Evolutionary conservation across 2,888 invertebrate species (phyloP).

Genomic region (Serrognathus titanus): DNA sequence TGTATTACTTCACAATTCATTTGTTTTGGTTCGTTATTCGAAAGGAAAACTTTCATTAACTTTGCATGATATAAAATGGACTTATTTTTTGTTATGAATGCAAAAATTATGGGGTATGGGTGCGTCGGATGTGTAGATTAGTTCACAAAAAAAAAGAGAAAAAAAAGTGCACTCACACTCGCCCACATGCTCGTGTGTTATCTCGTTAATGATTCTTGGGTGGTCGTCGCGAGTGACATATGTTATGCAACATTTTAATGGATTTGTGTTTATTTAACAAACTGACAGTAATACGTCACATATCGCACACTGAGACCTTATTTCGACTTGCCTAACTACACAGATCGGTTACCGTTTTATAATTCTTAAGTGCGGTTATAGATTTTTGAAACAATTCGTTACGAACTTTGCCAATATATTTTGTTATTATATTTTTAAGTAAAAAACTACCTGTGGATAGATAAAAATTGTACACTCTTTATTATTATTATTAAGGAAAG

Average conservation of each 20-base stretch:
- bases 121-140: too few relatives aligned
- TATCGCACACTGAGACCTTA: slow-evolving; percentile 19
- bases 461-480: too few relatives aligned
- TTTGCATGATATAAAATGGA: too few relatives aligned
- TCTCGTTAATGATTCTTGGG: slow-evolving; percentile 35
- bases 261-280: slow-evolving; percentile 50
- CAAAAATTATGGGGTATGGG: too few relatives aligned
- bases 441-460: too few relatives aligned
- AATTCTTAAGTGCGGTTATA: not conserved
- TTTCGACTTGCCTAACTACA: not conserved
- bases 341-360: slow-evolving; percentile 1
- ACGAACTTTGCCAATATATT: not conserved
- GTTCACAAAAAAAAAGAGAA: too few relatives aligned
- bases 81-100: too few relatives aligned
- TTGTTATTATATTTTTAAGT: too few relatives aligned
- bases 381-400: not conserved
- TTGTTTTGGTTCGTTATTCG: slow-evolving; percentile 56
- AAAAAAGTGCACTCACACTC: too few relatives aligned
- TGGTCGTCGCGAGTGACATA: slow-evolving; percentile 43
- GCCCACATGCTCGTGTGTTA: not conserved
- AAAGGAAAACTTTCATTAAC: too few relatives aligned
- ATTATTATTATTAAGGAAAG: too few relatives aligned
- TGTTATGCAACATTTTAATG: slow-evolving; percentile 52
- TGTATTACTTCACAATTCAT: slow-evolving; percentile 67
- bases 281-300: slow-evolving; percentile 47